Evolutionary conservation across 2,888 invertebrate genomes (phyloP).

Genomic region (Cenopis cana): DNA sequence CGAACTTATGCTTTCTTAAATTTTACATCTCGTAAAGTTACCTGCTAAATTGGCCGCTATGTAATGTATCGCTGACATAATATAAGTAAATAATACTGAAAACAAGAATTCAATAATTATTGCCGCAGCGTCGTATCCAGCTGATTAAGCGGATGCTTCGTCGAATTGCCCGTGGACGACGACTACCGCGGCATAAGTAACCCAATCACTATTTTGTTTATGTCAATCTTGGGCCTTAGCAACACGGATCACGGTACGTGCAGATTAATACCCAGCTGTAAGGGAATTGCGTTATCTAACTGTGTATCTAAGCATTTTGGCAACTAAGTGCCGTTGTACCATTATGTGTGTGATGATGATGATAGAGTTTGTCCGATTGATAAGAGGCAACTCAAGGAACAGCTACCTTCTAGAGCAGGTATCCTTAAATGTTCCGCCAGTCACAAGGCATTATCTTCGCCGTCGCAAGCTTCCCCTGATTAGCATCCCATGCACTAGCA

Average conservation of each 20-base stretch:
- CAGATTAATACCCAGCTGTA: neutral
- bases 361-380: no score
- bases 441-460: no score
- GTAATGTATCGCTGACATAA: no score
- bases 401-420: no score
- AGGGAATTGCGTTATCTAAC: neutral
- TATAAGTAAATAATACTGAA: no score
- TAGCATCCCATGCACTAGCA: no score
- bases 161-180: neutral
- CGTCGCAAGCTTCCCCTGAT: no score
- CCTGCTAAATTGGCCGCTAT: neutral
- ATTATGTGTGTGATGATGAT: neutral
- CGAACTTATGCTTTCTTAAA: no score
- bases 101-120: neutral
- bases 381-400: no score
- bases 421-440: no score
- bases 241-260: neutral
- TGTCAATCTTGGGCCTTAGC: constrained; percentile 48
- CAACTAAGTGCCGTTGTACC: neutral
- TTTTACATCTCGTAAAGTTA: no score
- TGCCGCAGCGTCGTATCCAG: neutral
- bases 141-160: neutral
- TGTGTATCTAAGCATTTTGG: neutral
- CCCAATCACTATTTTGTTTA: constrained; percentile 55
- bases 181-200: constrained; percentile 2